Percentiles rank a stretch among this genome's conserved stretches.
Conservation (phyloP, 2,113 vertebrate species). For the Mus pahari region DNA sequence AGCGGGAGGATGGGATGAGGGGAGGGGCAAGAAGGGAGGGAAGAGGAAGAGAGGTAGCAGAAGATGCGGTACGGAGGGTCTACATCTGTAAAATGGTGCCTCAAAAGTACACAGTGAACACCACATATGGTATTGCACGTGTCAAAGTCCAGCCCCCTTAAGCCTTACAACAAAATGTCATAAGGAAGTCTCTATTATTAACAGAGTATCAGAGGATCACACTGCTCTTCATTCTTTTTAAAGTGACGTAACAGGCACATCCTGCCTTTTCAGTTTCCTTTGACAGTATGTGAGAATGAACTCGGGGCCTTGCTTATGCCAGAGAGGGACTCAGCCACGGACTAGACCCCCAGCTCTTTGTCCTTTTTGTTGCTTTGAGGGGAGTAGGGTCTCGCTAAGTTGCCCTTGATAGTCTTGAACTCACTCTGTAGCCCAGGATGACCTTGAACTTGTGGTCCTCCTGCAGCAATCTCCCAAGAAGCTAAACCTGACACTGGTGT, state of each 20-base stretch:
- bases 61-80: neutral
- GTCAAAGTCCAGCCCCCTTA: neutral
- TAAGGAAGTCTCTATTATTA: neutral
- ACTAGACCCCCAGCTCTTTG: no score
- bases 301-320: neutral
- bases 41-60: neutral
- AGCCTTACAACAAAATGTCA: neutral
- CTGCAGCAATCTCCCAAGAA: neutral
- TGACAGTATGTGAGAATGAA: neutral
- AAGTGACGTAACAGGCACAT: neutral
- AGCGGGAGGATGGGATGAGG: accelerated
- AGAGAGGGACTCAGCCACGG: neutral
- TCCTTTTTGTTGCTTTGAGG: neutral
- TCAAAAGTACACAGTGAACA: neutral
- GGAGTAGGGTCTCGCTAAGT: neutral
- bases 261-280: neutral
- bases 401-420: neutral
- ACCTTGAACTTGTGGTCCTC: neutral
- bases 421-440: neutral
- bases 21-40: no score
- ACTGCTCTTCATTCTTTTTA: conserved; percentile 1
- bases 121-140: neutral
- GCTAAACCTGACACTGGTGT: neutral
- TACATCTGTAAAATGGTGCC: neutral
- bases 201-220: neutral